These are phyloP conservation scores for Misgurnus mizolepis DNA, from an alignment of 2,113 vertebrate species.

Conservation along the genomic window DNA sequence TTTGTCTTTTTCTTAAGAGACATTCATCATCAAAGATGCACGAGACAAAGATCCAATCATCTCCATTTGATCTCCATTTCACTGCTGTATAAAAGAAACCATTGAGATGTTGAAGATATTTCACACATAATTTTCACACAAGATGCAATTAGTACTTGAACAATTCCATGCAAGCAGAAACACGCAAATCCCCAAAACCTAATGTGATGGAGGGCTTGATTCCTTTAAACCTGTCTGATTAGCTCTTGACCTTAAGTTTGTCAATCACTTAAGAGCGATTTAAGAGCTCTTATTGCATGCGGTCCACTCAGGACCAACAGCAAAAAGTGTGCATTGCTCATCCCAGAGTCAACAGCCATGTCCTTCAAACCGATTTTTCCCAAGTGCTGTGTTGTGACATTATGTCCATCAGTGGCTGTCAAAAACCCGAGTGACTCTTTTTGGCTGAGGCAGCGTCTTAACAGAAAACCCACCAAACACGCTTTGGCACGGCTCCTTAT, in stretches of 20 bases:
- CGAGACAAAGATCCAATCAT: not conserved
- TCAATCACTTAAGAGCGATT: not conserved
- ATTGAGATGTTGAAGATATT: too few species aligned
- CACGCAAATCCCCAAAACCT: not conserved
- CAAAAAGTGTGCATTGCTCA: not conserved
- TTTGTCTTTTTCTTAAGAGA: not conserved
- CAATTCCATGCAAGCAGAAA: not conserved
- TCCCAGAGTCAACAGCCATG: constrained; percentile 13
- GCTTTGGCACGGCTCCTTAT: constrained; percentile 33
- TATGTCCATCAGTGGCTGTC: constrained; percentile 14
- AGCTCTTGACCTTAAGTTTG: constrained; percentile 26
- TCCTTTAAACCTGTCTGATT: constrained; percentile 15
- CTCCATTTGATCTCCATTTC: constrained; percentile 4
- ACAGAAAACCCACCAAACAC: constrained; percentile 40
- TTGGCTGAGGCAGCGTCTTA: constrained; percentile 44
- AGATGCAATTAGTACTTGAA: not conserved
- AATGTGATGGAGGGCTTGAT: constrained; percentile 27
- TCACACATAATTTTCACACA: not conserved
- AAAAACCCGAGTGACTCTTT: constrained; percentile 9
- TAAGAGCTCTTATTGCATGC: constrained; percentile 20
- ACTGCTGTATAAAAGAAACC: not conserved
- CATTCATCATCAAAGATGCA: not conserved
- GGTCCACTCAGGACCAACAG: constrained; percentile 2
- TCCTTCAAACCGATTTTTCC: constrained; percentile 24
- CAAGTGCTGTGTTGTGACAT: constrained; percentile 24